These are phyloP conservation scores for Sebastes ruberrimus DNA, from an alignment of 2,797 vertebrate genomes.

Conservation along the genomic window DNA sequence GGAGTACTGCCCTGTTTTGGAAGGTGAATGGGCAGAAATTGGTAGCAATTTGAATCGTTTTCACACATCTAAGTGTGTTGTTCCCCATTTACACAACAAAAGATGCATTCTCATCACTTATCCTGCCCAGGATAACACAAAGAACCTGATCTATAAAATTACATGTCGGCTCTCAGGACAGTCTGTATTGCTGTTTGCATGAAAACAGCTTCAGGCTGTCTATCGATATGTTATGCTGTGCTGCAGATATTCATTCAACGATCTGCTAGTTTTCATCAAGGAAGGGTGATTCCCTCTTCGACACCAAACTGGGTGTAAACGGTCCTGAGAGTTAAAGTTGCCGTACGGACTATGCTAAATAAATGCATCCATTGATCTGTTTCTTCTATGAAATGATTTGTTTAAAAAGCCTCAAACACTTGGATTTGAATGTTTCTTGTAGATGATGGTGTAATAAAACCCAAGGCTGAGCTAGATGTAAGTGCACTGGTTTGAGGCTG, in stretches of 20 bases:
- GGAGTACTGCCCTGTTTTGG: background rate
- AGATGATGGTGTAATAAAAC: background rate
- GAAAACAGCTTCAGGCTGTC: constrained; percentile 8
- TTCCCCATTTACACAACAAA: background rate
- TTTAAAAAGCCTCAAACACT: background rate
- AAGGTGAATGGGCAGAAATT: background rate
- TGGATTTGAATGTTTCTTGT: background rate
- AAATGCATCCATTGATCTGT: background rate
- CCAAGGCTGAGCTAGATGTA: background rate
- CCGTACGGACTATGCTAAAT: background rate
- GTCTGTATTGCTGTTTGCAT: background rate
- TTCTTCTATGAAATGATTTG: background rate
- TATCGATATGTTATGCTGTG: background rate
- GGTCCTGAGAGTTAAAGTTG: background rate
- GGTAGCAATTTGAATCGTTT: background rate
- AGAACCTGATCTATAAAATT: background rate
- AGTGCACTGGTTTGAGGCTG: background rate
- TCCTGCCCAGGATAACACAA: background rate
- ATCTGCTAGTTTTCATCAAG: background rate
- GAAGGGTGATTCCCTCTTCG: background rate
- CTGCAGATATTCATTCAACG: constrained; percentile 10
- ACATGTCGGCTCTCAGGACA: background rate
- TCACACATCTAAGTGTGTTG: background rate
- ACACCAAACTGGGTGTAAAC: background rate
- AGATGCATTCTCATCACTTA: background rate